These are phyloP conservation scores for Gobionotothen gibberifrons DNA, from an alignment of 2,797 vertebrate genomes.

Conservation along the genomic window DNA sequence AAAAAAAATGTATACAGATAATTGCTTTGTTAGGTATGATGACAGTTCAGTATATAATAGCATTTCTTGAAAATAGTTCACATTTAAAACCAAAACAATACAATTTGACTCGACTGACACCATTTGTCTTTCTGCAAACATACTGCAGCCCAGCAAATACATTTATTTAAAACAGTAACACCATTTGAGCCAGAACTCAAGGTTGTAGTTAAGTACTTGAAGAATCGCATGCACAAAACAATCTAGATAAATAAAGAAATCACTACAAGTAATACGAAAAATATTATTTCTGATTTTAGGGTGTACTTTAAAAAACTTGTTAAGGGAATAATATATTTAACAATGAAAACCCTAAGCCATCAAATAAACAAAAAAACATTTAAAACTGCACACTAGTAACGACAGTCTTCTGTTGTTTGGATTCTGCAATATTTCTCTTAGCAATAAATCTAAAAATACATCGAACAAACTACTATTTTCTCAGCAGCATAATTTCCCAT, in stretches of 20 bases:
- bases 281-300: too few species aligned
- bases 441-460: slow-evolving; percentile 26
- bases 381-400: too few species aligned
- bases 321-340: neutral
- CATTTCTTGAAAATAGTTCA: neutral
- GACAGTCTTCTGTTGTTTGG: too few species aligned
- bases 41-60: slow-evolving; percentile 33
- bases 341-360: neutral
- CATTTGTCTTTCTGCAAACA: slow-evolving; percentile 12
- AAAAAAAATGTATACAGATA: slow-evolving; percentile 3
- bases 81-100: slow-evolving; percentile 4
- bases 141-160: slow-evolving; percentile 22
- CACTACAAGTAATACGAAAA: too few species aligned
- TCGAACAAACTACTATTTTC: slow-evolving; percentile 14
- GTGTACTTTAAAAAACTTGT: slow-evolving; percentile 1
- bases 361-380: too few species aligned
- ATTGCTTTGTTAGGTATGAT: slow-evolving; percentile 3
- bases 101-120: slow-evolving; percentile 22
- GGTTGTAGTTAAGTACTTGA: too few species aligned
- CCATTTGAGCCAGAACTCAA: slow-evolving; percentile 18
- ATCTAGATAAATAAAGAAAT: too few species aligned
- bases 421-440: slow-evolving; percentile 1
- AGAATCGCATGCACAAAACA: too few species aligned
- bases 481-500: slow-evolving; percentile 15
- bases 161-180: slow-evolving; percentile 39